Evolutionary conservation across 2,113 vertebrate genomes (phyloP), one percentile per base, ranked within the genome.

Genomic region (Podilymbus podiceps): DNA sequence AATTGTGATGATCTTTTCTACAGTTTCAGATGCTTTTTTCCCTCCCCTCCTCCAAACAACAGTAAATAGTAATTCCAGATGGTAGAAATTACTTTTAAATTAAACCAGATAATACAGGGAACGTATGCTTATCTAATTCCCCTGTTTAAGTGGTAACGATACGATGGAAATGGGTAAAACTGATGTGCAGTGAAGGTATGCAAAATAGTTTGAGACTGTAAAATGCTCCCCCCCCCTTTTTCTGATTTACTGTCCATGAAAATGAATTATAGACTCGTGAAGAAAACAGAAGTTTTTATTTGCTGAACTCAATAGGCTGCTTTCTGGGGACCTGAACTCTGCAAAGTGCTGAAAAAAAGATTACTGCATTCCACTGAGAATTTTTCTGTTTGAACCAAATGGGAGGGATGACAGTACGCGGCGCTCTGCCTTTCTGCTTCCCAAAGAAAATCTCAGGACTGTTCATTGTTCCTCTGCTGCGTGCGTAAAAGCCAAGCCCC

Each of bases 231-330:
- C 11, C 2, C n/a, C 59, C 56, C 27, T 21, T 81, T 89, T 84
- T 72, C 83, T 96, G 91, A 96, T 97, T 98, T 98, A 97, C 97
- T 94, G 96, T 97, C 93, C 97, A 96, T 97, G 96, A 95, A 98
- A 95, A 93, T 97, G 92, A 98, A 77, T 97, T 97, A 94, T 82
- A 89, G 60, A 93, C 97, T 92, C 24, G 62, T n/a, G 74, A 69
- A 88, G 82, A 91, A 94, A 95, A 92, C 91, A 93, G 81, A 95
- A 82, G 85, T 96, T 97, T 96, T 97, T 96, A 96, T 97, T 95
- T 95, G 91, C 91, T 96, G 96, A 93, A 95, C 93, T 97, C 94
- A 95, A 90, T 96, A 92, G 85, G 75, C 72, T 94, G 71, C 84
- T 95, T 95, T 96, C 81, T 96, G 88, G 89, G 96, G 92, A 93